These are phyloP conservation scores for Dryocosmus kuriphilus DNA, from an alignment of 2,888 invertebrate genomes.

Conservation along the genomic window DNA sequence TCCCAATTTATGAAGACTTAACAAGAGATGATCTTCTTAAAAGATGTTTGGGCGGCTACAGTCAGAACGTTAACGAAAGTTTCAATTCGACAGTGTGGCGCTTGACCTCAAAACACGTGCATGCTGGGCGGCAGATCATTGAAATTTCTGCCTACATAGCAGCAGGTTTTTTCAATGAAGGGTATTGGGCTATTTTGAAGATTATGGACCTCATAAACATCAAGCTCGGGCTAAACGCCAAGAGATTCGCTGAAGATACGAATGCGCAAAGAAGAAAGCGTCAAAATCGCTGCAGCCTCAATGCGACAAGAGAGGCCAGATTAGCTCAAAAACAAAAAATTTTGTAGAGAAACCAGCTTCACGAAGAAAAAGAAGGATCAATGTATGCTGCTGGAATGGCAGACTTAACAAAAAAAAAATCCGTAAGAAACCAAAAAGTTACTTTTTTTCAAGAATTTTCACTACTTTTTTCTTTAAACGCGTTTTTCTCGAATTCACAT, in stretches of 20 bases:
- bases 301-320: too few species aligned
- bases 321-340: too few species aligned
- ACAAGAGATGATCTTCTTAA: constrained; percentile 27
- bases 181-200: background rate
- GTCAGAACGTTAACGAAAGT: constrained; percentile 68
- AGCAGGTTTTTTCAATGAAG: background rate
- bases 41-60: too few species aligned
- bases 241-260: background rate
- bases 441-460: too few species aligned
- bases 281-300: too few species aligned
- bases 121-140: background rate
- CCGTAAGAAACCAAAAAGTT: too few species aligned
- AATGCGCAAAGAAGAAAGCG: background rate
- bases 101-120: constrained; percentile 58
- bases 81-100: constrained; percentile 66
- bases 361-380: too few species aligned
- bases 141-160: background rate
- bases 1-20: constrained; percentile 49
- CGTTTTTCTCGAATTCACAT: too few species aligned
- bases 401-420: too few species aligned
- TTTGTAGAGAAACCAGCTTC: too few species aligned
- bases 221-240: background rate
- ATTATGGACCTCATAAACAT: background rate
- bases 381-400: too few species aligned
- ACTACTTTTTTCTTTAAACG: too few species aligned